Evolutionary conservation across 92 coral and sea anemone genomes (phyloP), one percentile per base, ranked within the genome.

Genomic region (Porites divaricata): DNA sequence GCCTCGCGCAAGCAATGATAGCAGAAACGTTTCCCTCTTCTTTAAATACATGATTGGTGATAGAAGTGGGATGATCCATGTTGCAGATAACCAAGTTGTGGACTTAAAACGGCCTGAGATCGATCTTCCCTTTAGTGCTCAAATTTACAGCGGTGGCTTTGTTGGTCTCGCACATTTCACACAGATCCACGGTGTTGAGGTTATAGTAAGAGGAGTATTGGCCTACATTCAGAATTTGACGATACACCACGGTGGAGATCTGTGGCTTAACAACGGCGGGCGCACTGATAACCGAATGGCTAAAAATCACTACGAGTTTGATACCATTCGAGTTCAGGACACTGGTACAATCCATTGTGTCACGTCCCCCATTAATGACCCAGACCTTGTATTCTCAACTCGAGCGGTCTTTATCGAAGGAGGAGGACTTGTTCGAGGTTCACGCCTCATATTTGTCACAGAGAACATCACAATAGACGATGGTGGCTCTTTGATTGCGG

Each of bases 11-110:
- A 76, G 80, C 48, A 91, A 89, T 76, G 84, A 85, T 67, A 26
- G 74, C 8, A 84, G 87, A 64, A 95, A 96, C 53, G 87, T 91
- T 9, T 96, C 99, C 61, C 82, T 96, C 16, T 95, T 90, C 90
- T 96, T 95, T 62, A 95, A 88, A 23, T 86, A 95, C 73, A 96
- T 96, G 99, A 96, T 96, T 49, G 99, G 99, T 6, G 99, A 96
- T 71, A 87, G 99, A 41, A 80, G 96, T 1, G 99, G 99, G 14
- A 96, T 95, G 99, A 93, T 96, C 67, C 99, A 96, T 63, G 85
- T 96, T 61, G 99, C 98, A 16, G 75, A 79, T 56, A 81, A 85
- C 80, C 99, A 96, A 78, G 95, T 90, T 8, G 67, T 96, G 81
- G 97, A 96, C 63, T 85, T 96, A 81, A 89, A 77, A 67, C 93